Base-by-base conservation (phyloP, 2,888 invertebrate species). In the Tupiocoris notatus region DNA sequence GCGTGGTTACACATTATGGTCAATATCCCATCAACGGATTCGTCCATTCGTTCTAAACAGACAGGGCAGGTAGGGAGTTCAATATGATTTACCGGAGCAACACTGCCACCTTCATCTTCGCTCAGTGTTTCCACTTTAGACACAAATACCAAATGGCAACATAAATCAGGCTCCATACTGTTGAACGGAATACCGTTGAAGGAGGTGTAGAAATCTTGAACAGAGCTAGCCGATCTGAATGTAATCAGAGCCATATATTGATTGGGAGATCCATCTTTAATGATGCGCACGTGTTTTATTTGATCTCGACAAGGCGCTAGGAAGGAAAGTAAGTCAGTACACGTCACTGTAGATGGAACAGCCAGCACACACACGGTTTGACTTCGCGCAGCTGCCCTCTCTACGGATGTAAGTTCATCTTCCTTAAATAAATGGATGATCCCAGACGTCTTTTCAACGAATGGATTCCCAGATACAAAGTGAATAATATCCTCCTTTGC, bases 1-100 rank as follows among this genome's bases (percentile, higher is more conserved):
- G 96, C 92, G 85, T 99, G 99, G 85, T 98, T 98, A 84, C 99
- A 99, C 78, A 98, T 88, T 83, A 99, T 97, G 24, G 97, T 98
- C 80, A 99, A 86, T 79, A 99, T 94, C 12, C 98, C 97, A 83
- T 98, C 96, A 12, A 98, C 96, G 81, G 96, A 96, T 85, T 99
- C 99, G 84, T 99, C 99, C 98, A 95, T 95, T 77, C 97, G 89
- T 85, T 99, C 98, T 73, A 97, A 85, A 83, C 97, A 98, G 12
- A 98, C 97, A 1, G 98, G 95, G 84, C 99, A 99, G 2, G 94
- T 96, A 16, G 99, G 99, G 78, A 99, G 86, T 84, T 99, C 99
- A 0, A 96, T 96, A 83, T 96, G 94, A 0, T 91, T 92, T 3
- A 90, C 86, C 0, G 92, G 87, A 0, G 92, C 90, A n/a, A 83